Evolutionary conservation across 2,113 vertebrate genomes (phyloP).

Genomic region (Budorcas taxicolor): DNA sequence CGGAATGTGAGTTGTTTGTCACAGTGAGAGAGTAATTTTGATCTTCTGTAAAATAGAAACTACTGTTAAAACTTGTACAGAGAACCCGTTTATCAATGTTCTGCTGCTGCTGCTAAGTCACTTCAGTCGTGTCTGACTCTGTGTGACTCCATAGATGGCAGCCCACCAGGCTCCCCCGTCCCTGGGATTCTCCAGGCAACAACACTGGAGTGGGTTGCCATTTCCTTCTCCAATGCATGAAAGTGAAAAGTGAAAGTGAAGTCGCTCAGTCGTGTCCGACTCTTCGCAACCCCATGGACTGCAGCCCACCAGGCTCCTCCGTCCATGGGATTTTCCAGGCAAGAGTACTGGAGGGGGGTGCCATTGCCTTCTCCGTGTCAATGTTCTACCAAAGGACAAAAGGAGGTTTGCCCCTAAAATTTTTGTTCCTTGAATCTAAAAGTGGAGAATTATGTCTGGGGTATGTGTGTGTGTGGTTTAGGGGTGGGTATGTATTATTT

Average conservation of each 20-base stretch:
- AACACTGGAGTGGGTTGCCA: no score
- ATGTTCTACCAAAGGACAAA: background rate
- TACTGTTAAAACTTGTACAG: background rate
- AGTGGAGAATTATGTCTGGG: background rate
- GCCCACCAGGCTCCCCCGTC: no score
- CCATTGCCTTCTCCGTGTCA: no score
- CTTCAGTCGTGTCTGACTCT: no score
- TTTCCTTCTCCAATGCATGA: no score
- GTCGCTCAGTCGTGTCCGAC: rapidly evolving
- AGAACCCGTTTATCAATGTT: background rate
- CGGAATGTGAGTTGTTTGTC: background rate
- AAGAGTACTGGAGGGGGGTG: no score
- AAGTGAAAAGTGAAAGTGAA: no score
- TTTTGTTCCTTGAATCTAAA: background rate
- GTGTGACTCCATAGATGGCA: rapidly evolving
- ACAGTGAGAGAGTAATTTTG: background rate
- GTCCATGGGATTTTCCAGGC: no score
- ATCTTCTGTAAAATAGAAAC: background rate
- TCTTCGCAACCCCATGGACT: no score
- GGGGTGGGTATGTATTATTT: background rate
- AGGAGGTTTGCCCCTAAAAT: background rate
- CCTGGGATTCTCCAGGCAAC: no score
- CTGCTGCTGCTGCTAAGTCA: no score
- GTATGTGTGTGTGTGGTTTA: background rate
- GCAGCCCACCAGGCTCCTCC: no score